Conservation (phyloP, 2,797 vertebrate genomes). For the Onychomys arenicola region DNA sequence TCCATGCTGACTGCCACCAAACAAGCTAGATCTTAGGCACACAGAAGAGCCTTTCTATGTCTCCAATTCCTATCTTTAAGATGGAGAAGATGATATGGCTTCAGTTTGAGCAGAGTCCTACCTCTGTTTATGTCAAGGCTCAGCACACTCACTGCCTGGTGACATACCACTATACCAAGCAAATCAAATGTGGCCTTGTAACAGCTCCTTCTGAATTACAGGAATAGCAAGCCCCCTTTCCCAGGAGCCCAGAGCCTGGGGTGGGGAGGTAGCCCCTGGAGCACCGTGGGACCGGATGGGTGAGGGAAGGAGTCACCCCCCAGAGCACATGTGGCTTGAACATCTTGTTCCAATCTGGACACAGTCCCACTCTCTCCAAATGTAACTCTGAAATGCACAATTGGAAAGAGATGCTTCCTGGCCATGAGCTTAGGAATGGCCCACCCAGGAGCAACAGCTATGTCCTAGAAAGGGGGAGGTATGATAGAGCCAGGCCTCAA, state of each 20-base stretch:
- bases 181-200: not conserved
- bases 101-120: not conserved
- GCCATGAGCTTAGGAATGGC: not conserved
- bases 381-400: slow-evolving; percentile 55
- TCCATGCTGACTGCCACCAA: not conserved
- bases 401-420: slow-evolving; percentile 46
- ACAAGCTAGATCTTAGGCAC: not conserved
- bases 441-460: slow-evolving; percentile 30
- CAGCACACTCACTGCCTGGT: not conserved
- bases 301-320: not conserved
- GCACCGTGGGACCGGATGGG: not conserved
- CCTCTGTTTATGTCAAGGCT: not conserved
- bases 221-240: not conserved
- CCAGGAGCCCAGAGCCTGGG: not conserved
- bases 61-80: slow-evolving; percentile 35
- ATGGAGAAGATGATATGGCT: not conserved
- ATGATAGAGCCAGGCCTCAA: not conserved
- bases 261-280: not conserved
- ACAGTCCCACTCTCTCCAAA: slow-evolving; percentile 36
- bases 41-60: not conserved
- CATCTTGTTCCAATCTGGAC: slow-evolving; percentile 64
- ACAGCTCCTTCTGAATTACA: not conserved
- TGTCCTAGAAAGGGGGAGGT: no score
- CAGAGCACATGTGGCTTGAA: slow-evolving; percentile 37
- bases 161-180: not conserved